These are phyloP conservation scores for Drosophila buzzatii DNA, from an alignment of 2,888 invertebrate genomes.

Conservation along the genomic window DNA sequence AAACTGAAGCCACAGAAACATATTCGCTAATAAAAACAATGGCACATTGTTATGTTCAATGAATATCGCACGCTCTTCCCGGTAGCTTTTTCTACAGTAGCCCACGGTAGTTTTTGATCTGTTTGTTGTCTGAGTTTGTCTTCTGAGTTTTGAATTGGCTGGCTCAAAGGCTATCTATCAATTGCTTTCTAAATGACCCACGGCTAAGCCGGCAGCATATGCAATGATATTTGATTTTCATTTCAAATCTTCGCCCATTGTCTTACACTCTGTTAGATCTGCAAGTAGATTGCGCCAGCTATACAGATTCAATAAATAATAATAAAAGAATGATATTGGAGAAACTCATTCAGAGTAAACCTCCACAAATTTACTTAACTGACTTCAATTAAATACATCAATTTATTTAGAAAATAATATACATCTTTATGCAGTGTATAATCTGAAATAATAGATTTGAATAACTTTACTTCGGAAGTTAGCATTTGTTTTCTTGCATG, in stretches of 20 bases:
- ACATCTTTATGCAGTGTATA: too few species aligned
- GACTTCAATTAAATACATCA: neutral
- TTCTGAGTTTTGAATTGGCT: conserved; percentile 21
- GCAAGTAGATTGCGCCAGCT: conserved; percentile 1
- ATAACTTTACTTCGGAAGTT: neutral
- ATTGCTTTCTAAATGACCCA: conserved; percentile 82
- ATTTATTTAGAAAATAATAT: neutral
- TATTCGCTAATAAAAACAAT: conserved; percentile 66
- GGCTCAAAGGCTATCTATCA: conserved; percentile 56
- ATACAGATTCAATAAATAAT: neutral
- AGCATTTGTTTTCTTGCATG: neutral
- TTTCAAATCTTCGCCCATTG: conserved; percentile 43
- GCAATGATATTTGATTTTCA: conserved; percentile 70
- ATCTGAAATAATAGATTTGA: too few species aligned
- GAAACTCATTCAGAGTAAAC: neutral
- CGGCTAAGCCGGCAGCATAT: conserved; percentile 62
- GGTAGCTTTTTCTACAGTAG: conserved; percentile 76
- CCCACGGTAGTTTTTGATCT: conserved; percentile 69
- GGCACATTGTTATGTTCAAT: conserved; percentile 74
- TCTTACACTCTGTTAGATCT: conserved; percentile 23
- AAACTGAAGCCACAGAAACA: conserved; percentile 9
- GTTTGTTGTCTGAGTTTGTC: conserved; percentile 17
- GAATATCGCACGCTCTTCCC: conserved; percentile 74
- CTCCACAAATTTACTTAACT: neutral
- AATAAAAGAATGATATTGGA: conserved; percentile 1